Conservation (phyloP, 2,888 invertebrate genomes). For the Stenotaenia linearis region DNA sequence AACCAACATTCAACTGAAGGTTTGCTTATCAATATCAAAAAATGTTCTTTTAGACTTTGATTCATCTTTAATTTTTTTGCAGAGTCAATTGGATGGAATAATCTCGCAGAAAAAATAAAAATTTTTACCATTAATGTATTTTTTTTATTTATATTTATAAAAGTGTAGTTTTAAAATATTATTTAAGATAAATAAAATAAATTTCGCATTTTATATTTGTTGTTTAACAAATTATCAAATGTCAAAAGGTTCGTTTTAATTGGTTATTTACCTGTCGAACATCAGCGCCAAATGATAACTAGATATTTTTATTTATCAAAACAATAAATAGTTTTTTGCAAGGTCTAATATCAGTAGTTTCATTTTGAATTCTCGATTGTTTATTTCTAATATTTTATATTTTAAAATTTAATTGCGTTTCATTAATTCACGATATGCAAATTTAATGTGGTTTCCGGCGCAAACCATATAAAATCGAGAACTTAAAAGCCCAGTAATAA, state of each 20-base stretch:
- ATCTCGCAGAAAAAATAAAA: conserved; percentile 84
- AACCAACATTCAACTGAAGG: conserved; percentile 89
- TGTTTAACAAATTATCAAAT: too few relatives aligned
- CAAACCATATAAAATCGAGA: too few relatives aligned
- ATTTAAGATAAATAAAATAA: background rate
- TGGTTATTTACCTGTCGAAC: too few relatives aligned
- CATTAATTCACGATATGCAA: background rate
- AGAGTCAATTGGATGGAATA: conserved; percentile 89
- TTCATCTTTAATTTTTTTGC: conserved; percentile 37
- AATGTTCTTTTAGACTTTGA: background rate
- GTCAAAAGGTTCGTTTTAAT: too few relatives aligned
- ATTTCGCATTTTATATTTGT: too few relatives aligned
- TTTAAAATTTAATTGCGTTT: background rate
- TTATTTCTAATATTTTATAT: background rate
- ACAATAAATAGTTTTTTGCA: background rate
- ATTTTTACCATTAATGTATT: background rate
- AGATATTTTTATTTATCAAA: background rate
- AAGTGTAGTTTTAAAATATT: background rate
- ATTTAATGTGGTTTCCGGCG: background rate
- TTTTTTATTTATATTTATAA: background rate
- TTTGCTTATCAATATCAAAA: conserved; percentile 43
- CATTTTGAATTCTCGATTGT: background rate
- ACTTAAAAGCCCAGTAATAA: too few relatives aligned
- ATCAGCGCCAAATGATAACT: background rate
- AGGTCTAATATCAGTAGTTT: background rate